Evolutionary conservation across 2,888 invertebrate genomes (phyloP).

Genomic region (Euzophera pinguis): DNA sequence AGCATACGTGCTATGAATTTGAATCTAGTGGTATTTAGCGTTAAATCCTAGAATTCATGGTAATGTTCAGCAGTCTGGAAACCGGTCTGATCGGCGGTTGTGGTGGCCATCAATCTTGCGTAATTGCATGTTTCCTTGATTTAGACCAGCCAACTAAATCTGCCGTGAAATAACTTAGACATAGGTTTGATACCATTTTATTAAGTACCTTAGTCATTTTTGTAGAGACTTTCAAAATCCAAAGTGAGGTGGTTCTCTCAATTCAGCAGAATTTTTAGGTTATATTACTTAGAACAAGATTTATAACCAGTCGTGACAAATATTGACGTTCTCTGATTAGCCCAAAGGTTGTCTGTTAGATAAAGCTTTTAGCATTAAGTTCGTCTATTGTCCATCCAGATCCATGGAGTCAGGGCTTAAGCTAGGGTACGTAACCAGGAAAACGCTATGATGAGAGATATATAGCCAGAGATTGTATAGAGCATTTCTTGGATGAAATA

Average conservation of each 20-base stretch:
- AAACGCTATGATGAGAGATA: too few species aligned
- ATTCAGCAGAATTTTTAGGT: too few species aligned
- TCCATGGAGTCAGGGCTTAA: too few species aligned
- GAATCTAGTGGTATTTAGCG: constrained; percentile 1
- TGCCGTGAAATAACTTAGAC: constrained; percentile 18
- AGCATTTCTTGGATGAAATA: not conserved
- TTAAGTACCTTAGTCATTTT: not conserved
- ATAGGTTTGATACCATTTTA: not conserved
- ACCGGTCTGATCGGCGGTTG: not conserved
- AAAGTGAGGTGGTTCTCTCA: too few species aligned
- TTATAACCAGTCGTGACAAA: too few species aligned
- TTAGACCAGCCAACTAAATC: constrained; percentile 12
- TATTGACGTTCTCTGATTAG: too few species aligned
- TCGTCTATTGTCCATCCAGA: too few species aligned
- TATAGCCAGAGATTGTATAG: not conserved
- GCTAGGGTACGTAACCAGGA: too few species aligned
- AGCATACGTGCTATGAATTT: not conserved
- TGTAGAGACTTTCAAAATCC: too few species aligned
- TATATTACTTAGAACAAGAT: too few species aligned
- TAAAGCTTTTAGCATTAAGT: too few species aligned
- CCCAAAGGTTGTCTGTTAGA: too few species aligned
- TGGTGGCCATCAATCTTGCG: constrained; percentile 2
- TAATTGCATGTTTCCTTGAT: constrained; percentile 16
- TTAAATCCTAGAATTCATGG: not conserved
- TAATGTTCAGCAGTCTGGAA: not conserved